Evolutionary conservation across 2,113 vertebrate genomes (phyloP), one percentile per base, ranked within the genome.

Genomic region (Gorsachius goisagi): DNA sequence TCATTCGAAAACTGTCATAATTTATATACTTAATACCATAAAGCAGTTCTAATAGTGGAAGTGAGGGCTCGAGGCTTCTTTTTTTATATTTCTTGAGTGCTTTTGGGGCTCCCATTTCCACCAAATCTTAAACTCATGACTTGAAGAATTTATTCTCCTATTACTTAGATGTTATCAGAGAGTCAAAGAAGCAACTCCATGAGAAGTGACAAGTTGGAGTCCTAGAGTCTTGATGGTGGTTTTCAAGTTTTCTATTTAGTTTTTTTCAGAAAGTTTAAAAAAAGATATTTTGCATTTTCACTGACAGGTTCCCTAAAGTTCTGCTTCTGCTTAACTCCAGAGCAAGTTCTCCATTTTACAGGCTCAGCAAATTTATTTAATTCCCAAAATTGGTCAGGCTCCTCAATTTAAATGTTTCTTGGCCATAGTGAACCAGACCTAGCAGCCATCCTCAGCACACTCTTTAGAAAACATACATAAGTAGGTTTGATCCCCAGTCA

Each of bases 31-130:
- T 53, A 73, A 72, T 82, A 76, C 11, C 22, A 90, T 50, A 71
- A 88, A 92, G n/a, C 37, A 74, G 15, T 95, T 94, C 59, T 88
- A 20, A 88, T 24, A 77, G n/a, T 58, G n/a, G 41, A 95, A 92
- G 22, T n/a, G n/a, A 88, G 20, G 53, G 15, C 33, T 81, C 2
- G 2, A 53, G 32, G 32, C 12, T 49, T 72, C 3, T 53, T 59
- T 52, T 72, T 60, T 45, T 64, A 13, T 60, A 39, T 82, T 95
- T 76, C 18, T 75, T 71, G 53, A 67, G 22, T 45, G 37, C 11
- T 80, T 71, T 37, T 55, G 28, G 32, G n/a, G 28, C 45, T 92
- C 20, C 28, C 41, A 71, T 37, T 84, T 68, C 22, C 37, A 66
- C 37, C 78, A 41, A 74, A 74, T 41, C 47, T 86, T 74, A 53